Conservation (phyloP, 2,888 invertebrate genomes). For the Zeuzera pyrina region DNA sequence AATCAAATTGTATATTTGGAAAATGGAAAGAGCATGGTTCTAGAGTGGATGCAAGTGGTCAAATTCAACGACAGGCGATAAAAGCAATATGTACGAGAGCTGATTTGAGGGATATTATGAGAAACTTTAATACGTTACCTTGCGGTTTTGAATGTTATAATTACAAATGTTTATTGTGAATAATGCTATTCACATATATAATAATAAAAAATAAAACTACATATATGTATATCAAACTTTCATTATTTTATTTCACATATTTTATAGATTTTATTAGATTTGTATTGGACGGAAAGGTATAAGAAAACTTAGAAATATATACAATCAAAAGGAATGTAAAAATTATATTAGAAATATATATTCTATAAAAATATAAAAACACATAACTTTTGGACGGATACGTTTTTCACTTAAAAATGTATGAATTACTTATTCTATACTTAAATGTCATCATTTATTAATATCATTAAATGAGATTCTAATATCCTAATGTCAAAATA, state of each 20-base stretch:
- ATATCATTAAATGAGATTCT: neutral
- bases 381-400: neutral
- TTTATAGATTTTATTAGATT: no score
- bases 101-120: slow-evolving; percentile 43
- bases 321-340: neutral
- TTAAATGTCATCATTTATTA: neutral
- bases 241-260: no score
- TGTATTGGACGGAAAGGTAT: slow-evolving; percentile 4
- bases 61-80: slow-evolving; percentile 25
- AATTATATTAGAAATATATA: neutral
- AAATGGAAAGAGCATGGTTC: slow-evolving; percentile 55
- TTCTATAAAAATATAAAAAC: no score
- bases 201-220: no score
- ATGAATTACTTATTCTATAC: neutral
- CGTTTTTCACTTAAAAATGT: neutral
- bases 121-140: slow-evolving; percentile 39
- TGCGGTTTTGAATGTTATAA: slow-evolving; percentile 46
- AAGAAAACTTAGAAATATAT: neutral
- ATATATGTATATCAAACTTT: no score
- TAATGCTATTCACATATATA: neutral
- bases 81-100: slow-evolving; percentile 44
- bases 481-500: no score
- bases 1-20: slow-evolving; percentile 56
- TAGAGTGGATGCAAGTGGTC: slow-evolving; percentile 39
- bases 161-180: slow-evolving; percentile 21